phyloP scores from a whole-genome alignment of 2,888 invertebrate species.

The Taenaris catops region DNA sequence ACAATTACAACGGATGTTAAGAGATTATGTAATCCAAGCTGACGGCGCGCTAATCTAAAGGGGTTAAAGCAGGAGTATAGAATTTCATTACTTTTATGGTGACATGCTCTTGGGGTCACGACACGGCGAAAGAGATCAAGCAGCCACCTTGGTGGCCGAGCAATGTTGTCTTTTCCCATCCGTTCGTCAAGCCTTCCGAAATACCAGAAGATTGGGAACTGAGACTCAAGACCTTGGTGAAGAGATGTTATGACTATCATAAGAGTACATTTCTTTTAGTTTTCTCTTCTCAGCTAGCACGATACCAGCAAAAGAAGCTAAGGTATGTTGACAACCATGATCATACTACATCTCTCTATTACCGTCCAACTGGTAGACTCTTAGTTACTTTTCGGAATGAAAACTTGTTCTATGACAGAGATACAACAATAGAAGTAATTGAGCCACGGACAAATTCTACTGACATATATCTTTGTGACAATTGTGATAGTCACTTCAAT shows the following conservation, averaged over 20 bases:
- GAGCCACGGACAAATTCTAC: constrained; percentile 79
- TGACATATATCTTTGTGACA: constrained; percentile 87
- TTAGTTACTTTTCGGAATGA: constrained; percentile 88
- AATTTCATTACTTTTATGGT: constrained; percentile 87
- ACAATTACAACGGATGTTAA: no score
- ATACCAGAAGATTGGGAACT: constrained; percentile 78
- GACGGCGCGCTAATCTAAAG: no score
- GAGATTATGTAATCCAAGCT: no score
- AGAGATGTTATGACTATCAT: constrained; percentile 85
- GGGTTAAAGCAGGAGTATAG: no score
- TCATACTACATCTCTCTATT: constrained; percentile 85
- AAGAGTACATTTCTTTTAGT: constrained; percentile 84
- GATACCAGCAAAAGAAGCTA: constrained; percentile 81
- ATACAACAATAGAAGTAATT: constrained; percentile 44
- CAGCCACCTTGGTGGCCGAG: constrained; percentile 87
- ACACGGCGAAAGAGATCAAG: constrained; percentile 74
- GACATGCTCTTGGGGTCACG: constrained; percentile 85
- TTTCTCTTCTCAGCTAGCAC: constrained; percentile 84
- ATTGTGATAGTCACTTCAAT: constrained; percentile 86
- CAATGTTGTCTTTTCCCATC: constrained; percentile 82
- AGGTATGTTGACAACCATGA: constrained; percentile 86
- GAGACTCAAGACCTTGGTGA: constrained; percentile 82
- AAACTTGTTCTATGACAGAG: constrained; percentile 79
- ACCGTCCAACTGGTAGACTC: constrained; percentile 82
- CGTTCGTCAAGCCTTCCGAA: constrained; percentile 75